Base-by-base conservation (phyloP, 2,888 invertebrate species). In the Drosophila vallismaia region DNA sequence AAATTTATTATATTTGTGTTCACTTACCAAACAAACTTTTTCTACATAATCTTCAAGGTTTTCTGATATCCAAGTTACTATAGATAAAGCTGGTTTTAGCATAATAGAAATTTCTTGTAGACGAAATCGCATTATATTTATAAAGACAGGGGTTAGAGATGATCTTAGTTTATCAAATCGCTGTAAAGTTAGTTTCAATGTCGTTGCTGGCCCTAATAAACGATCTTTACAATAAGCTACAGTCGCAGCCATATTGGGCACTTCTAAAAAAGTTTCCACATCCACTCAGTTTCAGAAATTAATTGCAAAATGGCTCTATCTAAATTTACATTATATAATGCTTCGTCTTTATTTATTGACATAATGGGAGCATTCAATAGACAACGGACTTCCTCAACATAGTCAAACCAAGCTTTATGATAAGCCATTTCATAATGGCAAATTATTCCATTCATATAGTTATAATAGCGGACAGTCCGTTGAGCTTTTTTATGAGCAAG, bases 401-500 rank as follows among this genome's bases (percentile, higher is more conserved):
- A 95, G 86, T 95, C 94, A 71, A 92, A 94, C 97, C 97, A 97
- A 0, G 96, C 95, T 76, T 94, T 93, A 86, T 97, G 96, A 90
- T 96, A 96, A 64, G 96, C 94, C 82, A 95, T 93, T 91, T 97
- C 97, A 86, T 95, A 97, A 88, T 97, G 96, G 12, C 96, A 93
- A 71, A 97, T 94, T 3, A 97, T 96, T 66, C 94, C 94, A 31
- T 95, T 93, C 91, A 97, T 93, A 1, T 95, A 95, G 88, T 97
- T 97, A 88, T 95, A 97, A 54, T 95, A 92, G 83, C 95, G 95
- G 52, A 96, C 95, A 53, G 95, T 94, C 56, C 94, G 93, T 88
- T 95, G 95, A 4, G 95, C 94, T 79, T 94, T 94, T 89, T 95
- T 93, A 84, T 95, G 94, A 1, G 90, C 90, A 73, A 94, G 92